A percentile compares a stretch with the other conserved stretches of the same genome.
These are phyloP conservation scores for Auanema sp. DNA, from an alignment of 2,888 invertebrate genomes.

Conservation along the genomic window DNA sequence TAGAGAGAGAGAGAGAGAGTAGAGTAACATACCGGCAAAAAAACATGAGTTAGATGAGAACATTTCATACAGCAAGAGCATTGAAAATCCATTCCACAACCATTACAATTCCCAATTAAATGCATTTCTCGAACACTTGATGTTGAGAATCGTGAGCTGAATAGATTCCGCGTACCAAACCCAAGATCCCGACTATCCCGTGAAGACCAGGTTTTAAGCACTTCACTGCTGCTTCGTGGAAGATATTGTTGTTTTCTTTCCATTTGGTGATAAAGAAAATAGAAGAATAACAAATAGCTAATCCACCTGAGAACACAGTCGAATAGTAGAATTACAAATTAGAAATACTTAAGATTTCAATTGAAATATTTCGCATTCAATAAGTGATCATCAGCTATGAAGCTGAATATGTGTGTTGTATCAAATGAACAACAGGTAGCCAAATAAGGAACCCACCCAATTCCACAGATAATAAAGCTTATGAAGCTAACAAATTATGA, in stretches of 20 bases:
- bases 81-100: conserved; percentile 43
- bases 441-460: no score
- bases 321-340: no score
- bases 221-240: conserved; percentile 35
- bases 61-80: conserved; percentile 50
- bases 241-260: conserved; percentile 13
- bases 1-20: no score
- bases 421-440: no score
- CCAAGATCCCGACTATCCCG: conserved; percentile 26
- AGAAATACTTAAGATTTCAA: no score
- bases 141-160: conserved; percentile 23
- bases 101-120: conserved; percentile 42
- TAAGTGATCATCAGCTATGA: no score
- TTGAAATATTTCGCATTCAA: no score
- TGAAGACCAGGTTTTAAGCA: conserved; percentile 25
- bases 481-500: no score
- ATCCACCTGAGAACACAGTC: no score
- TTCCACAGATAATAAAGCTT: no score
- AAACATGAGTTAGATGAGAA: conserved; percentile 38
- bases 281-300: no score
- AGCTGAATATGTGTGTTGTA: no score
- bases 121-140: conserved; percentile 37
- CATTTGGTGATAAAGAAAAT: conserved; percentile 2
- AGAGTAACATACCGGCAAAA: conserved; percentile 38
- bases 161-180: conserved; percentile 13